Conservation (phyloP, 2,888 invertebrate species). For the Sthenelais limicola region DNA sequence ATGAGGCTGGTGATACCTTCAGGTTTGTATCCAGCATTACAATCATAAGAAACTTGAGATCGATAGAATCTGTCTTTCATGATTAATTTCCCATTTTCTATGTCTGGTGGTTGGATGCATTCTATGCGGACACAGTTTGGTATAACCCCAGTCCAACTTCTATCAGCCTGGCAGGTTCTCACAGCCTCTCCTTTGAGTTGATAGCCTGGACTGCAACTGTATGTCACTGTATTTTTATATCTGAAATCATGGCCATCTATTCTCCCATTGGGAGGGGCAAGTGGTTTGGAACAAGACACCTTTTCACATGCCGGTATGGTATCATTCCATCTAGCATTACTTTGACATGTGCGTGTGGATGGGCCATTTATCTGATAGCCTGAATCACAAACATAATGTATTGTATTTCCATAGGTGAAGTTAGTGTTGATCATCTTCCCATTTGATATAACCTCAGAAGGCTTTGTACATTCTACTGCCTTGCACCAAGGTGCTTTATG, state of each 20-base stretch:
- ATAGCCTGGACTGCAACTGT: constrained; percentile 38
- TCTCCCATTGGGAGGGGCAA: constrained; percentile 11
- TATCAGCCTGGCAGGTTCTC: constrained; percentile 46
- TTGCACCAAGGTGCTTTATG: constrained; percentile 36
- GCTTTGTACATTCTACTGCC: constrained; percentile 34
- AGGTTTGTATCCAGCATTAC: constrained; percentile 56
- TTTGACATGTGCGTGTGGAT: constrained; percentile 57
- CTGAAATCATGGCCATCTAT: constrained; percentile 42
- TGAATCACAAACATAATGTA: constrained; percentile 57
- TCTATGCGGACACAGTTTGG: constrained; percentile 57
- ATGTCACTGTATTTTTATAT: constrained; percentile 42
- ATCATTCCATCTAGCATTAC: constrained; percentile 64
- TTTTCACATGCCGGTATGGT: constrained; percentile 60
- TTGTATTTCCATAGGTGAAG: constrained; percentile 51
- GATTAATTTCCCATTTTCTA: constrained; percentile 43
- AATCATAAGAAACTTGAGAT: constrained; percentile 52
- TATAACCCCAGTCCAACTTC: constrained; percentile 43
- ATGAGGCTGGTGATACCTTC: constrained; percentile 48
- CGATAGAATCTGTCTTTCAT: not conserved
- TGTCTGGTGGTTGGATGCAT: constrained; percentile 66
- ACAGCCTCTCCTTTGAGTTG: constrained; percentile 17
- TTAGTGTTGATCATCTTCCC: constrained; percentile 70
- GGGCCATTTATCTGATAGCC: constrained; percentile 62
- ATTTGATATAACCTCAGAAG: constrained; percentile 63
- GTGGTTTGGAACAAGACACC: constrained; percentile 54